phyloP scores from a whole-genome alignment of 2,113 vertebrate genomes.

The Microtus richardsoni region DNA sequence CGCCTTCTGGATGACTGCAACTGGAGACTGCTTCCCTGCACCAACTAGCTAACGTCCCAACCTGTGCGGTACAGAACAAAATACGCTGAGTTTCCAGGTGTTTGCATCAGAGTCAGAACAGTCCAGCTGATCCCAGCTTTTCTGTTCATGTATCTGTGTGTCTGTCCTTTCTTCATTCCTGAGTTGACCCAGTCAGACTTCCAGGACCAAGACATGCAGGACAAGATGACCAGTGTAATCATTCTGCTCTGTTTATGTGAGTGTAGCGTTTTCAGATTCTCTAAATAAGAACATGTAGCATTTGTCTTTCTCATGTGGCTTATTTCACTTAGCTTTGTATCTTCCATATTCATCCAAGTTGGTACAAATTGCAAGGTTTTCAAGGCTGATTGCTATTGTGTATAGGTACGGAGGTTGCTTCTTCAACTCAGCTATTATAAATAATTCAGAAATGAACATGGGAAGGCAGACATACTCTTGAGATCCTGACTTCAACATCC shows the following conservation, averaged over 20 bases:
- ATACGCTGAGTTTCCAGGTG: too few species aligned
- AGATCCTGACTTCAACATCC: not conserved
- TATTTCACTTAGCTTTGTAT: not conserved
- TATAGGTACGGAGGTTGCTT: not conserved
- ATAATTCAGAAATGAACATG: not conserved
- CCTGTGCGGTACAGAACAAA: too few species aligned
- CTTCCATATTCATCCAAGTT: not conserved
- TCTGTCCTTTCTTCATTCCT: not conserved
- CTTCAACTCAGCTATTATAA: not conserved
- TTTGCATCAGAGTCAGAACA: too few species aligned
- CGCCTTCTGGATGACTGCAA: not conserved
- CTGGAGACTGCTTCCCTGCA: too few species aligned
- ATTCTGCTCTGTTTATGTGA: not conserved
- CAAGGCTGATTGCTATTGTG: not conserved
- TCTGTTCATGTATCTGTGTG: not conserved
- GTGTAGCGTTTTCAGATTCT: not conserved
- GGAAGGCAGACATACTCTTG: not conserved
- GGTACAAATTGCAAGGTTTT: not conserved
- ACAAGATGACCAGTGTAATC: not conserved
- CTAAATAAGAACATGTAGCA: not conserved
- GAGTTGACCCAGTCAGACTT: not conserved
- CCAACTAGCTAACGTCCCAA: too few species aligned
- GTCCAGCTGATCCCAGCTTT: too few species aligned
- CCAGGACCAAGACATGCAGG: not conserved
- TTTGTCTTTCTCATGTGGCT: not conserved